Evolutionary conservation across 2,113 vertebrate genomes (phyloP).

Genomic region (Pelodiscus sinensis): DNA sequence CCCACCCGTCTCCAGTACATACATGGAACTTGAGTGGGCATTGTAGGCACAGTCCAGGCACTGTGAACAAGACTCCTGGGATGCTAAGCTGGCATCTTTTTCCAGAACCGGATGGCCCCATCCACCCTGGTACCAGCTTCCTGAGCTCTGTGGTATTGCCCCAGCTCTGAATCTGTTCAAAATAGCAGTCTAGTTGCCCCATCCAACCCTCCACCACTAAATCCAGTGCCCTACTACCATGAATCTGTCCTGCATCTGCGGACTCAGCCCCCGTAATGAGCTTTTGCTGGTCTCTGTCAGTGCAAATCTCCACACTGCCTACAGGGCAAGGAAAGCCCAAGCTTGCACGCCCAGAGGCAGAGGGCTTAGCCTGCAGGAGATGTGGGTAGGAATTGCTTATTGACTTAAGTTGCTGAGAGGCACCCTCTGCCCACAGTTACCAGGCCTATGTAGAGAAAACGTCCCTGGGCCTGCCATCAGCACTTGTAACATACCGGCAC

Average conservation of each 20-base stretch:
- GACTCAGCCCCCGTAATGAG: background rate
- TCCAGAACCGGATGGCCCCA: background rate
- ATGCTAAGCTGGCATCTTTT: background rate
- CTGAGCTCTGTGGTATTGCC: no score
- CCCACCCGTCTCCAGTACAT: background rate
- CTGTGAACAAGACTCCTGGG: background rate
- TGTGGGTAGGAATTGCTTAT: background rate
- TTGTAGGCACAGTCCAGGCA: background rate
- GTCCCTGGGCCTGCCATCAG: background rate
- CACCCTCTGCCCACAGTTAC: background rate
- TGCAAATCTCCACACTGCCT: background rate
- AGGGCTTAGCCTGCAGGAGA: no score
- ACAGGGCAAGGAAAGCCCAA: background rate
- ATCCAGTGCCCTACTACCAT: background rate
- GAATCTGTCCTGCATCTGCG: background rate
- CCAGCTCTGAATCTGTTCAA: background rate
- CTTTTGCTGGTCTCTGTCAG: background rate
- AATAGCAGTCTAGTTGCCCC: background rate
- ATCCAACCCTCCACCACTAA: background rate
- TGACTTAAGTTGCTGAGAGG: background rate
- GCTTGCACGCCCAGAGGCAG: background rate
- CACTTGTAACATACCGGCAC: background rate
- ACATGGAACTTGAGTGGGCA: no score
- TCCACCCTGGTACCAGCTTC: background rate
- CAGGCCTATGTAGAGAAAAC: background rate